Conservation (phyloP, 2,797 vertebrate species). For the Eulemur mongoz region DNA sequence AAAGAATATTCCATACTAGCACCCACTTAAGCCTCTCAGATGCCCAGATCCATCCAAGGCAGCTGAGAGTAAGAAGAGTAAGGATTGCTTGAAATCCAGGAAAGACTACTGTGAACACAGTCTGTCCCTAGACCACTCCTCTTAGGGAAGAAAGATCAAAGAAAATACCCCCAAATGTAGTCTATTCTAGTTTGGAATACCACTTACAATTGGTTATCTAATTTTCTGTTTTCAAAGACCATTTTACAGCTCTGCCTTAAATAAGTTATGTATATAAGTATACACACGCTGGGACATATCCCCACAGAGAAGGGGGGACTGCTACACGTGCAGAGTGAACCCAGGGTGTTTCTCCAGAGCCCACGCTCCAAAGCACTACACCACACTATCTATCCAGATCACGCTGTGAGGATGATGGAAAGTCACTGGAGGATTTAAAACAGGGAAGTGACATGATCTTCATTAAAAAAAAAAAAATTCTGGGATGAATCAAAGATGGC, state of each 20-base stretch:
- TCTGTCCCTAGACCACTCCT: neutral
- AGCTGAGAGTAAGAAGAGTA: neutral
- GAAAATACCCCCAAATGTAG: neutral
- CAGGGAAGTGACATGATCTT: neutral
- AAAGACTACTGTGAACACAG: neutral
- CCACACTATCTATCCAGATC: accelerated
- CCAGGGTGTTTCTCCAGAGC: neutral
- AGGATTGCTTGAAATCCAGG: neutral
- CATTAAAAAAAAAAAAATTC: neutral
- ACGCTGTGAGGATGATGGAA: neutral
- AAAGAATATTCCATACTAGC: neutral
- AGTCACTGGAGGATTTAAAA: neutral
- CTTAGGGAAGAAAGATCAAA: neutral
- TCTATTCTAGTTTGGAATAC: neutral
- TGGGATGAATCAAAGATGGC: no score
- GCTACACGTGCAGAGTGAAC: neutral
- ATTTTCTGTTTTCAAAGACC: neutral
- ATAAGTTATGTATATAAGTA: neutral
- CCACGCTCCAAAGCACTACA: neutral
- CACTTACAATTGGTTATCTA: neutral
- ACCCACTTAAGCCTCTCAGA: neutral
- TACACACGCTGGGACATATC: no score
- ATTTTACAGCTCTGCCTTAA: conserved; percentile 37
- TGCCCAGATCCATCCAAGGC: neutral
- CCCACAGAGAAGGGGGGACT: neutral